Base-by-base conservation (phyloP, 2,888 invertebrate genomes). In the Pseudococcus longispinus region DNA sequence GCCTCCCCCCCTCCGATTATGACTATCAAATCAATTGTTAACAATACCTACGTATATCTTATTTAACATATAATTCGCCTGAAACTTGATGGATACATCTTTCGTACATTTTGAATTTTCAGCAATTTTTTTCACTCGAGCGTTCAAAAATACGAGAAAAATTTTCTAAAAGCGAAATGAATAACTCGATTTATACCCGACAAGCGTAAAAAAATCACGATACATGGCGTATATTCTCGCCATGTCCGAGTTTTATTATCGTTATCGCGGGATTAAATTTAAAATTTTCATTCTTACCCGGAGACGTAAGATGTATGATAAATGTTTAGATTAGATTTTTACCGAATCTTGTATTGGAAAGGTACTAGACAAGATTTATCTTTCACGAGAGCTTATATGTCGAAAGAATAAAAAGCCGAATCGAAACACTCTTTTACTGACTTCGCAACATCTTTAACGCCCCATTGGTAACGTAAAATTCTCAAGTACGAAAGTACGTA, bases 281-380 rank as follows among this genome's bases (percentile, higher is more conserved):
- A 23, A 80, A 80, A 42, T 80, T 80, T 32, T 42, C 77, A 80
- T 80, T 80, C 77, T 80, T 80, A 42, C 77, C 37, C 37, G 20
- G 42, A 42, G 20, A 80, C 77, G 77, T 37, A 80, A 42, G 18
- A 80, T 80, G 42, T 42, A 80, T 80, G 37, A 80, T 80, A 80
- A 80, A 80, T 80, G 77, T 80, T 80, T 80, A 80, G 77, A 37
- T 80, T 42, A 42, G 77, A 80, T 80, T 80, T 80, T 80, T 80
- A 80, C 77, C 42, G 42, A 80, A 80, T 42, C 20, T 80, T 15
- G 20, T 42, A 80, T 37, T 42, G 42, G 37, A 29, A 80, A 80
- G 42, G 77, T 80, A 42, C 42, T 80, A 80, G 77, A 80, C 42
- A 80, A 42, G 37, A 42, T 37, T 80, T 80, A 42, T 80, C 42